phyloP scores from a whole-genome alignment of 2,113 vertebrate species.

The Calyptommatus sinebrachiatus region DNA sequence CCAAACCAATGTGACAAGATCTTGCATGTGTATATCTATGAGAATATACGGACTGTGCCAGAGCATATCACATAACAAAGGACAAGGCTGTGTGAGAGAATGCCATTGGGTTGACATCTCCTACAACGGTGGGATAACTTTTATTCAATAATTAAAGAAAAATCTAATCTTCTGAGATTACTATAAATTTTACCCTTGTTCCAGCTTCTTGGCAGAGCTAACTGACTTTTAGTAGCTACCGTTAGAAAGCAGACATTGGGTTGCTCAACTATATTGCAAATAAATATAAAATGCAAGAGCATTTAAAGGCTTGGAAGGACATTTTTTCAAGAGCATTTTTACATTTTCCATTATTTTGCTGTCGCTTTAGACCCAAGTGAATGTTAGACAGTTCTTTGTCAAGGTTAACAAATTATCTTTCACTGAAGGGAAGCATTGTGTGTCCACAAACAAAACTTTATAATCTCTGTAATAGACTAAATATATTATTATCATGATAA shows the following conservation, averaged over 20 bases:
- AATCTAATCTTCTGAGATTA: neutral
- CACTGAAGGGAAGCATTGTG: neutral
- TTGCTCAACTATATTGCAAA: constrained; percentile 23
- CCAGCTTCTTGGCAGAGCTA: constrained; percentile 26
- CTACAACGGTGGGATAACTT: too few relatives aligned
- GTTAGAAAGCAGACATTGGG: neutral
- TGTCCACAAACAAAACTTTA: neutral
- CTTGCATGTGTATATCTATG: too few relatives aligned
- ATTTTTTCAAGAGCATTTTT: accelerated
- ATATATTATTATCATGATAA: neutral
- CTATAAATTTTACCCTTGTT: neutral
- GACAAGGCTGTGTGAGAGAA: too few relatives aligned
- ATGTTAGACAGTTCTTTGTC: neutral
- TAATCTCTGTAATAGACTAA: neutral
- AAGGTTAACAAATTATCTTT: neutral
- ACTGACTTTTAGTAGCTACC: constrained; percentile 24
- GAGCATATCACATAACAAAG: too few relatives aligned
- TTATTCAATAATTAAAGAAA: neutral
- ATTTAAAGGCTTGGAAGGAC: neutral
- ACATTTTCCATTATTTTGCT: neutral
- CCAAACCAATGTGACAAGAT: too few relatives aligned
- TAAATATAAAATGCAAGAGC: constrained; percentile 15
- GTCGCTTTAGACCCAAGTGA: neutral
- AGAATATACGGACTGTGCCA: too few relatives aligned
- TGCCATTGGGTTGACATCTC: too few relatives aligned